phyloP scores from a whole-genome alignment of 1,140 invertebrate species.

The Colletes gigas region DNA sequence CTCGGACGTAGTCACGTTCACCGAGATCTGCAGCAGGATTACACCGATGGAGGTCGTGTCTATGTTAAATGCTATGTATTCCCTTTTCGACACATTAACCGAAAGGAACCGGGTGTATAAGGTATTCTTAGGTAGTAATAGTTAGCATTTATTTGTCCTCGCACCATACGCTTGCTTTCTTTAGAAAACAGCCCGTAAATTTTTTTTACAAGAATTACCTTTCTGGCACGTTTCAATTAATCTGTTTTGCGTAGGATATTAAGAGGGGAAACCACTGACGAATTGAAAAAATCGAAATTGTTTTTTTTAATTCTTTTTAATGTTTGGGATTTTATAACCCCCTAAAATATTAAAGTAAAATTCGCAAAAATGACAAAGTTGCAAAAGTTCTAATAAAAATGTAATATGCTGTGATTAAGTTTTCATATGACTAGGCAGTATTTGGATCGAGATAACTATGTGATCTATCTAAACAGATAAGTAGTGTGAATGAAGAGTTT shows the following conservation, averaged over 20 bases:
- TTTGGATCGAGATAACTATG: no score
- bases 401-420: no score
- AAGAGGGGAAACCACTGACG: no score
- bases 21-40: slow-evolving; percentile 96
- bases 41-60: slow-evolving; percentile 98
- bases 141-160: slow-evolving; percentile 36
- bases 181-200: neutral
- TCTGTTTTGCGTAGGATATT: neutral
- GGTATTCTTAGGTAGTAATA: slow-evolving; percentile 81
- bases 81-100: slow-evolving; percentile 94
- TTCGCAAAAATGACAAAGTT: no score
- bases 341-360: no score
- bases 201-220: neutral
- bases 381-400: no score
- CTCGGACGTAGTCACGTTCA: slow-evolving; percentile 98
- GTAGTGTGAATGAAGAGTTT: no score
- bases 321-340: no score
- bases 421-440: no score
- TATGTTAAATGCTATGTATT: slow-evolving; percentile 98
- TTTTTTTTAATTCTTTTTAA: no score
- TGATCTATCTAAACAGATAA: no score
- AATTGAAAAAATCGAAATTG: no score
- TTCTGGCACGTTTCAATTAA: neutral
- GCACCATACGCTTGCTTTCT: slow-evolving; percentile 1
- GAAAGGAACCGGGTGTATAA: slow-evolving; percentile 97